Base-by-base conservation (phyloP, 2,113 vertebrate species). In the Camelus bactrianus region DNA sequence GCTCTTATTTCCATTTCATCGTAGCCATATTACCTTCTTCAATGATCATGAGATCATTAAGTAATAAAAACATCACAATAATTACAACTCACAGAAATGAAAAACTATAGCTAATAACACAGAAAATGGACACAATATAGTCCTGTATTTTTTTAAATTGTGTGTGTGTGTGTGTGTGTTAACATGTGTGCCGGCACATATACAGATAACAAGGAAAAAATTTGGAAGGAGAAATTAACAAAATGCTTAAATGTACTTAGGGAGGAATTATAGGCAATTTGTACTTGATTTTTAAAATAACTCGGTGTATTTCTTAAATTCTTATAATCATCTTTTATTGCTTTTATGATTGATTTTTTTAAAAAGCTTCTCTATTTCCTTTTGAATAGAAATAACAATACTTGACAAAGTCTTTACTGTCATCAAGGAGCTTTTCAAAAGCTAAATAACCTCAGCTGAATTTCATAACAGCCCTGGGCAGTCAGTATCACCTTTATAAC, bases 361-460 rank as follows among this genome's bases (percentile, higher is more conserved):
- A 42, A n/a, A 92, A 90, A 89, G 5, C 19, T 87, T 24, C 8
- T 42, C 14, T 91, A 10, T 93, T 91, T 88, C 16, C 19, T 92
- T 88, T 96, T 94, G 12, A 91, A 50, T 76, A 91, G 79, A 80
- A 95, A 87, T 67, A 82, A 32, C 2, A 90, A 75, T 77, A 65
- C 2, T 58, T 70, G 38, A 76, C 13, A 35, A 91, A 9, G 20
- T 56, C 38, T 94, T 95, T 65, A 16, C 14, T 83, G 11, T 84
- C 81, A 88, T 15, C 42, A 80, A 81, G 70, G 38, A 72, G 22
- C 22, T 89, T 90, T 89, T 32, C 58, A 24, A 93, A 89, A 73
- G 52, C 30, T 62, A 83, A 95, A 73, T 85, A 60, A 73, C 73
- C 80, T 97, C 81, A 81, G 20, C 14, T 76, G 32, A 83, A 22